A percentile compares a stretch with the other conserved stretches of the same genome.
Evolutionary conservation across 37 sponge, comb jelly and placozoan species (phyloP).

Genomic region (Halichondria panicea): DNA sequence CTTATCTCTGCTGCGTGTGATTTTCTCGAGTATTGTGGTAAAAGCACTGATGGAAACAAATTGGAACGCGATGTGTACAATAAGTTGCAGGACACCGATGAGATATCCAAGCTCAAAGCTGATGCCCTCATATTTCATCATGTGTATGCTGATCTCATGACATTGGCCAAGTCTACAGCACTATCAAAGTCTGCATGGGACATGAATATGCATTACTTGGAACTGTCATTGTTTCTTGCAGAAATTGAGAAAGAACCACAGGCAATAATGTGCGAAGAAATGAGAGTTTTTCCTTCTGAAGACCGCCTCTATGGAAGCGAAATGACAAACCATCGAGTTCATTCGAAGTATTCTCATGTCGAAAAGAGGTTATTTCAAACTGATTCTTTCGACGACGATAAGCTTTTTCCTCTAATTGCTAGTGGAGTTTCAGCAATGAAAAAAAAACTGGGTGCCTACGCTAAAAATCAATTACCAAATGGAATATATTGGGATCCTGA

Average conservation of each 20-base stretch:
- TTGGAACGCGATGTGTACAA: conserved; percentile 15
- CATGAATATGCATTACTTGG: conserved; percentile 46
- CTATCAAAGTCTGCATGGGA: conserved; percentile 30
- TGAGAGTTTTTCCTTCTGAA: conserved; percentile 43
- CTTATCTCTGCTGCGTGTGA: conserved; percentile 22
- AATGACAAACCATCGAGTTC: conserved; percentile 16
- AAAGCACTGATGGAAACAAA: conserved; percentile 18
- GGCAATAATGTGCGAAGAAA: not conserved
- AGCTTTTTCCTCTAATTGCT: conserved; percentile 21
- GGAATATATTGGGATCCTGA: conserved; percentile 41
- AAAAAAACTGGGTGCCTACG: conserved; percentile 13
- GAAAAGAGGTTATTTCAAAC: not conserved
- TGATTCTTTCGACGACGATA: not conserved
- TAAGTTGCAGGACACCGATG: conserved; percentile 5
- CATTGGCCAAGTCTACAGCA: conserved; percentile 17
- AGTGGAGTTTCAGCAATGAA: conserved; percentile 14
- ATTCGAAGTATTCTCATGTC: not conserved
- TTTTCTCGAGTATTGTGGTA: conserved; percentile 35
- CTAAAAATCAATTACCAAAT: conserved; percentile 20
- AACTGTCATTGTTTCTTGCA: conserved; percentile 28
- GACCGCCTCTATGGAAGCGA: conserved; percentile 21
- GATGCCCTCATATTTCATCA: conserved; percentile 49
- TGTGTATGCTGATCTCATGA: conserved; percentile 44
- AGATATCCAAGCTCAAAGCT: conserved; percentile 19
- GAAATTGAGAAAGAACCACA: conserved; percentile 1